Evolutionary conservation across 2,113 vertebrate genomes (phyloP).

Genomic region (Sigmodon hispidus): DNA sequence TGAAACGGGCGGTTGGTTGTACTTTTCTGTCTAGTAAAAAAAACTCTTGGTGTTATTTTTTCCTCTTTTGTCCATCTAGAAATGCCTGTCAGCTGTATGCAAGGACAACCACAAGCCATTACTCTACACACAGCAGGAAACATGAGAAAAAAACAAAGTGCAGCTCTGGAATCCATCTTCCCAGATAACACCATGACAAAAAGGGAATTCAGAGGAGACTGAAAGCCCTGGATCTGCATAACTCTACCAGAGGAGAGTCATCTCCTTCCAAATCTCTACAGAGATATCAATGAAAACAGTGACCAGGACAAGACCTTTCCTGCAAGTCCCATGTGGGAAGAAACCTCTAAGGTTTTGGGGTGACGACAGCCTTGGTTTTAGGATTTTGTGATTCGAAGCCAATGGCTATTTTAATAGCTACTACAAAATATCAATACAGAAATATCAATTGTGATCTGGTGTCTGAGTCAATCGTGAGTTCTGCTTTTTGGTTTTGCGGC

Average conservation of each 20-base stretch:
- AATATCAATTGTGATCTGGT: slow-evolving; percentile 61
- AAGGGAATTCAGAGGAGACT: not conserved
- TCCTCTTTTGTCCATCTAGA: slow-evolving; percentile 71
- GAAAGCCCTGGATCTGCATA: slow-evolving; percentile 63
- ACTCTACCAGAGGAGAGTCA: not conserved
- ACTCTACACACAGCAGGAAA: slow-evolving; percentile 50
- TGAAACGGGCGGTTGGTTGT: slow-evolving; percentile 66
- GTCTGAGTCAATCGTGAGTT: slow-evolving; percentile 44
- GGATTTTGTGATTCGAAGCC: slow-evolving; percentile 66
- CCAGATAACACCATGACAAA: slow-evolving; percentile 43
- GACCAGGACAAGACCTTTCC: accelerated
- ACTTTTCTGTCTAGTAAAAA: slow-evolving; percentile 69
- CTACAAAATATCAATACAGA: slow-evolving; percentile 51
- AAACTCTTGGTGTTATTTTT: slow-evolving; percentile 64
- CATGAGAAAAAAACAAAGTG: slow-evolving; percentile 49
- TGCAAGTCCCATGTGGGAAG: not conserved
- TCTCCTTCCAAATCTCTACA: slow-evolving; percentile 27
- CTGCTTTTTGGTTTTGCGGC: slow-evolving; percentile 57
- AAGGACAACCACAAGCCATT: slow-evolving; percentile 57
- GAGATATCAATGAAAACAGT: not conserved
- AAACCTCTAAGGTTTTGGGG: slow-evolving; percentile 63
- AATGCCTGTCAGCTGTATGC: slow-evolving; percentile 62
- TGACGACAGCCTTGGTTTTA: slow-evolving; percentile 55
- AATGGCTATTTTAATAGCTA: slow-evolving; percentile 20
- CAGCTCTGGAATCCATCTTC: slow-evolving; percentile 64